phyloP scores from a whole-genome alignment of 2,888 invertebrate species.

The Augiades crinisus region DNA sequence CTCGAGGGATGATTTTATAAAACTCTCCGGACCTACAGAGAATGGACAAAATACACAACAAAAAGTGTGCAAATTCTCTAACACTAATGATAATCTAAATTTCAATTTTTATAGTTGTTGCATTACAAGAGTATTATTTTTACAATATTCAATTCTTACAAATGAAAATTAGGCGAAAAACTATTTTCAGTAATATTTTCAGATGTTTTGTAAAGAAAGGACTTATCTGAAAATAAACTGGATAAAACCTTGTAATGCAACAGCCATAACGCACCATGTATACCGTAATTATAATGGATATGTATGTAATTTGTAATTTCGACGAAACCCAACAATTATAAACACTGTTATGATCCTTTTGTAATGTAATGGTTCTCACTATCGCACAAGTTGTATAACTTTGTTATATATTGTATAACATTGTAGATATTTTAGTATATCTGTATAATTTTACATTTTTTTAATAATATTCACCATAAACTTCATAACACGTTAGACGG shows the following conservation, averaged over 20 bases:
- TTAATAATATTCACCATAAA: too few relatives aligned
- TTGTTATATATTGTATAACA: neutral
- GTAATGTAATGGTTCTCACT: neutral
- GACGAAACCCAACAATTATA: neutral
- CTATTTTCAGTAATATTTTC: too few relatives aligned
- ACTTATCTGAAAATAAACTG: too few relatives aligned
- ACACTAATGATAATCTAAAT: neutral
- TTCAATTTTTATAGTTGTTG: neutral
- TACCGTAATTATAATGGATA: neutral
- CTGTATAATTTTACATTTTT: neutral
- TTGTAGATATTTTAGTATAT: neutral
- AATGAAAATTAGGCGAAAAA: too few relatives aligned
- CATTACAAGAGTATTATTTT: neutral
- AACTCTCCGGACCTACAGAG: too few relatives aligned
- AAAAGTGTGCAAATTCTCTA: neutral
- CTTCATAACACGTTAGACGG: too few relatives aligned
- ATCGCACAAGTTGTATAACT: neutral
- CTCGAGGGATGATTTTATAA: too few relatives aligned
- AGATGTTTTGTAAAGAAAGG: neutral
- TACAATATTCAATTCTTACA: too few relatives aligned
- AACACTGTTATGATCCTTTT: neutral
- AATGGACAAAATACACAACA: too few relatives aligned
- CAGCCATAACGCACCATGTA: neutral
- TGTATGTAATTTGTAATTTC: neutral
- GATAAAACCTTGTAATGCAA: too few relatives aligned